Percentiles rank a stretch among this genome's conserved stretches.
These are phyloP conservation scores for Scleropages formosus DNA, from an alignment of 2,797 vertebrate species.

Conservation along the genomic window DNA sequence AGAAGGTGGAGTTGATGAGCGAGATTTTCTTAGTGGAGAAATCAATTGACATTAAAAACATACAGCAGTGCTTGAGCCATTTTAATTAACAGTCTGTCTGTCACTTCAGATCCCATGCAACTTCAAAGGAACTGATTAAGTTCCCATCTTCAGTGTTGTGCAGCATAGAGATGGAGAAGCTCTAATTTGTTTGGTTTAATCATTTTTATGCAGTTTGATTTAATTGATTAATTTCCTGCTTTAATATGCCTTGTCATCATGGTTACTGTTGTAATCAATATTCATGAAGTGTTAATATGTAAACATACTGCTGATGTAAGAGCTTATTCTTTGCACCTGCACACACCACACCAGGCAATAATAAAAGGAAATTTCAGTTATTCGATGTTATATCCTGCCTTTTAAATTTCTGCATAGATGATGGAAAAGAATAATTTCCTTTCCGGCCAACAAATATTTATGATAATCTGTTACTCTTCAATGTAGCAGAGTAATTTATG, in stretches of 20 bases:
- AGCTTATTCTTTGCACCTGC: neutral
- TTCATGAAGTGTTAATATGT: neutral
- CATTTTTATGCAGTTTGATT: neutral
- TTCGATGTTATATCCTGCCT: neutral
- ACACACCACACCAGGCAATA: neutral
- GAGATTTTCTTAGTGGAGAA: neutral
- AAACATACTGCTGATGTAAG: neutral
- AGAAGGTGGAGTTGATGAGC: neutral
- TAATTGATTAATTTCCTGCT: neutral
- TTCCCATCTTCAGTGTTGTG: neutral
- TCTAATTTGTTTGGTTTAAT: neutral
- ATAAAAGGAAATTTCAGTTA: neutral
- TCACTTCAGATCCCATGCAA: neutral
- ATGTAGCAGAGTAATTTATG: constrained; percentile 25
- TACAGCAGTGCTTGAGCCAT: neutral
- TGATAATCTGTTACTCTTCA: constrained; percentile 19
- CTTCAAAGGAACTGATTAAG: neutral
- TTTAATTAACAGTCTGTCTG: neutral
- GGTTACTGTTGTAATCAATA: neutral
- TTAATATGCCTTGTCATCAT: neutral
- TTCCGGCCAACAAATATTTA: constrained; percentile 18
- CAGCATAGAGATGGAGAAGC: neutral
- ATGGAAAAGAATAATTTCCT: neutral
- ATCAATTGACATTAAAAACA: neutral
- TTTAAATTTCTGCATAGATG: neutral